Evolutionary conservation across 2,797 vertebrate genomes (phyloP).

Genomic region (Enteromius anoplus): DNA sequence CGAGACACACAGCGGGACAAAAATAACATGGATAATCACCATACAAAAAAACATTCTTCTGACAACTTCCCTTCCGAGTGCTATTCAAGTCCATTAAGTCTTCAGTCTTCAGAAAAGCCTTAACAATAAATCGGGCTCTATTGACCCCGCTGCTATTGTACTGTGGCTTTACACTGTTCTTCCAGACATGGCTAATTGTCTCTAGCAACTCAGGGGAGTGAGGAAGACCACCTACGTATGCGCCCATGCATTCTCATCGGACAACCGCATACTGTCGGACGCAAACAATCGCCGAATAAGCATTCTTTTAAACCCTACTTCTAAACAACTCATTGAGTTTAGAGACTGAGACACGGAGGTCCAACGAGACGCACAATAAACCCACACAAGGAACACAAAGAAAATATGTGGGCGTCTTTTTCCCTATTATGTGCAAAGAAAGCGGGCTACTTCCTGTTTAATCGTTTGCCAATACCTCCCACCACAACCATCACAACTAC

Average conservation of each 20-base stretch:
- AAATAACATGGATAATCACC: conserved; percentile 54
- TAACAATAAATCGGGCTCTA: conserved; percentile 57
- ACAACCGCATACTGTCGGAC: conserved; percentile 33
- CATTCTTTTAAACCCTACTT: conserved; percentile 26
- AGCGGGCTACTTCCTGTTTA: conserved; percentile 64
- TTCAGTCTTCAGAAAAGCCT: conserved; percentile 53
- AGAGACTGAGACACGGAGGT: conserved; percentile 32
- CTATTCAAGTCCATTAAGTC: conserved; percentile 59
- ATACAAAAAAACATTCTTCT: conserved; percentile 53
- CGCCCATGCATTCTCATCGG: conserved; percentile 35
- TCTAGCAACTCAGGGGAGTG: conserved; percentile 48
- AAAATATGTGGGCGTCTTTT: conserved; percentile 47
- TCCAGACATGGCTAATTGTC: conserved; percentile 62
- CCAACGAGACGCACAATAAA: conserved; percentile 29
- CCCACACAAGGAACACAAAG: conserved; percentile 45
- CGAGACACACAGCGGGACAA: conserved; percentile 43
- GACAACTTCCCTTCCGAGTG: conserved; percentile 54
- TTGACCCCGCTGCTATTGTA: conserved; percentile 61
- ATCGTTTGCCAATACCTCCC: conserved; percentile 66
- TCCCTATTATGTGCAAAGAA: conserved; percentile 62
- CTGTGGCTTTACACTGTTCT: conserved; percentile 56
- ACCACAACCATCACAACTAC: conserved; percentile 64
- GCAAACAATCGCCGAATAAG: conserved; percentile 48
- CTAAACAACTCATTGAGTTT: conserved; percentile 32
- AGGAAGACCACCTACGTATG: conserved; percentile 60